These are phyloP conservation scores for Seriola dumerili DNA, from an alignment of 2,113 vertebrate species.

Conservation along the genomic window DNA sequence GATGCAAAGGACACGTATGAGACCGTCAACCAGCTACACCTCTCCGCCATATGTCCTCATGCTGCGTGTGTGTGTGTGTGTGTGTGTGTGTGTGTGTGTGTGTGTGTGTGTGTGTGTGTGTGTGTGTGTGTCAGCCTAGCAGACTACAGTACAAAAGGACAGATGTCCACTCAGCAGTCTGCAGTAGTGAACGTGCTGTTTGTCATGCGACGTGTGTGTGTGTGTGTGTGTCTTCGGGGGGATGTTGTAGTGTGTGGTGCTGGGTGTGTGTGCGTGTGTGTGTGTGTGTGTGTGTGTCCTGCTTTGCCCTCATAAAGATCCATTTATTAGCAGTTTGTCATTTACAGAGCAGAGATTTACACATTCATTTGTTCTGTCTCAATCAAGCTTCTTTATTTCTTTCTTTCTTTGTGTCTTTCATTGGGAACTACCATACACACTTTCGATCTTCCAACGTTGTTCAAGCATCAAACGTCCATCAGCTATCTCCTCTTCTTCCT, in stretches of 20 bases:
- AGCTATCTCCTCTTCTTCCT: too few relatives aligned
- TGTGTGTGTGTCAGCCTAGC: conserved; percentile 6
- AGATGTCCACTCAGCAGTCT: conserved; percentile 71
- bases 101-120: conserved; percentile 9
- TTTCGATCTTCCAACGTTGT: too few relatives aligned
- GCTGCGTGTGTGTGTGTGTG: conserved; percentile 19
- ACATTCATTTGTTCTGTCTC: neutral
- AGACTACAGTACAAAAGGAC: conserved; percentile 57
- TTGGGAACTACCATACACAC: too few relatives aligned
- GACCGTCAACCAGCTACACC: conserved; percentile 1
- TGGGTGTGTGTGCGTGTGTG: conserved; percentile 1
- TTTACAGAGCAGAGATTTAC: conserved; percentile 6
- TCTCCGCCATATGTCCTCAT: conserved; percentile 39
- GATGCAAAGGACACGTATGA: conserved; percentile 13
- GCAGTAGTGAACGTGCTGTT: conserved; percentile 49
- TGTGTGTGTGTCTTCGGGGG: conserved; percentile 4
- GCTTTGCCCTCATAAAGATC: conserved; percentile 13
- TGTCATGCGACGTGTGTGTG: conserved; percentile 11
- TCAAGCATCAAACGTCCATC: too few relatives aligned
- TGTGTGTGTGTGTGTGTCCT: neutral
- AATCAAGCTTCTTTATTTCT: neutral
- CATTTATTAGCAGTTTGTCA: too few relatives aligned
- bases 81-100: conserved; percentile 23
- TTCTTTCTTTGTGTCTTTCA: too few relatives aligned
- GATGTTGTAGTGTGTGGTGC: too few relatives aligned